These are phyloP conservation scores for Bursaphelenchus okinawaensis DNA, from an alignment of 2,888 invertebrate genomes.

Conservation along the genomic window DNA sequence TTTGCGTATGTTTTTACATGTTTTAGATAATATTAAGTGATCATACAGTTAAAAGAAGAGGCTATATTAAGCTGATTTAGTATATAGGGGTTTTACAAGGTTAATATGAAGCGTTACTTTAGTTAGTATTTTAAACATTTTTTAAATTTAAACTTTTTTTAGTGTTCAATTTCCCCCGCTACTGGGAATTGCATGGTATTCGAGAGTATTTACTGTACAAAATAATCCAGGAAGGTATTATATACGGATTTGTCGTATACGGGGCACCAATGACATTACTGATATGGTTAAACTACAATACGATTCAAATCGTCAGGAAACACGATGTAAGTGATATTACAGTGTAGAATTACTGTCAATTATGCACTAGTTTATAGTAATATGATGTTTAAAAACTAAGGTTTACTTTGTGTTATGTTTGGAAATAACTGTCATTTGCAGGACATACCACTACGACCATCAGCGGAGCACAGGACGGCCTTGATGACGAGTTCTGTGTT, in stretches of 20 bases:
- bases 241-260: slow-evolving; percentile 45
- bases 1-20: slow-evolving; percentile 11
- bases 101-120: background rate
- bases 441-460: slow-evolving; percentile 23
- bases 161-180: slow-evolving; percentile 32
- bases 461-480: slow-evolving; percentile 38
- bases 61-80: background rate
- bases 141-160: too few species aligned
- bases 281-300: slow-evolving; percentile 41
- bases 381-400: too few species aligned
- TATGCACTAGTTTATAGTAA: background rate
- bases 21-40: too few species aligned
- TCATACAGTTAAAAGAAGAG: too few species aligned
- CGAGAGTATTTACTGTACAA: slow-evolving; percentile 22
- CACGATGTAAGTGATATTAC: slow-evolving; percentile 30
- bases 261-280: slow-evolving; percentile 37
- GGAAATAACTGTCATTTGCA: slow-evolving; percentile 15
- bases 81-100: too few species aligned
- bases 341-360: slow-evolving; percentile 12
- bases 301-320: slow-evolving; percentile 26
- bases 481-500: slow-evolving; percentile 45
- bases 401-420: too few species aligned
- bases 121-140: too few species aligned
- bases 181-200: slow-evolving; percentile 28
- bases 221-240: slow-evolving; percentile 38